A percentile compares a stretch with the other conserved stretches of the same genome.
Conservation (phyloP, 2,113 vertebrate species). For the Actenoides hombroni region DNA sequence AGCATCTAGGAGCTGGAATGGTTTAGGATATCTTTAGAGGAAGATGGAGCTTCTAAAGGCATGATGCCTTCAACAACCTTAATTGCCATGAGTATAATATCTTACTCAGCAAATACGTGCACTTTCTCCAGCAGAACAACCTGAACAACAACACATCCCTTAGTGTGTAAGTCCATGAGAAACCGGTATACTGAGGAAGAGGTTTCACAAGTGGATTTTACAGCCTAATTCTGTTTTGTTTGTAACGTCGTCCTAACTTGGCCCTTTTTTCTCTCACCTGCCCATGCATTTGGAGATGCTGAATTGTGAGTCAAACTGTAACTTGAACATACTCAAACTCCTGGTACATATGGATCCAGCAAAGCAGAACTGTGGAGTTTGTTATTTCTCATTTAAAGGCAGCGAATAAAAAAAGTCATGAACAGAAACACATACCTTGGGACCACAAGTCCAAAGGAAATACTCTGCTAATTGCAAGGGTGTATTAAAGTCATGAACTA, state of each 20-base stretch:
- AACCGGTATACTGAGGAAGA: neutral
- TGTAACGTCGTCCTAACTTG: neutral
- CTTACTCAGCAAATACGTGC: neutral
- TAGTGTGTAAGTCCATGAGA: neutral
- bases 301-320: neutral
- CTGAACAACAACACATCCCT: neutral
- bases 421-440: slow-evolving; percentile 54
- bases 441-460: slow-evolving; percentile 64
- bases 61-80: neutral
- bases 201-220: neutral
- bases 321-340: neutral
- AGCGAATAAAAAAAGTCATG: neutral
- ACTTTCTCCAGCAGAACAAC: neutral
- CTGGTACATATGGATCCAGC: neutral
- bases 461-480: slow-evolving; percentile 48
- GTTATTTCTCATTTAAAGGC: slow-evolving; percentile 45
- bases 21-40: neutral
- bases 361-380: slow-evolving; percentile 30
- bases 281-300: neutral
- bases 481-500: slow-evolving; percentile 62
- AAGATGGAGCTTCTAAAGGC: neutral
- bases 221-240: neutral
- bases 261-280: neutral
- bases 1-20: neutral
- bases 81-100: accelerated